These are phyloP conservation scores for Lasiurus cinereus DNA, from an alignment of 2,113 vertebrate genomes.

Conservation along the genomic window DNA sequence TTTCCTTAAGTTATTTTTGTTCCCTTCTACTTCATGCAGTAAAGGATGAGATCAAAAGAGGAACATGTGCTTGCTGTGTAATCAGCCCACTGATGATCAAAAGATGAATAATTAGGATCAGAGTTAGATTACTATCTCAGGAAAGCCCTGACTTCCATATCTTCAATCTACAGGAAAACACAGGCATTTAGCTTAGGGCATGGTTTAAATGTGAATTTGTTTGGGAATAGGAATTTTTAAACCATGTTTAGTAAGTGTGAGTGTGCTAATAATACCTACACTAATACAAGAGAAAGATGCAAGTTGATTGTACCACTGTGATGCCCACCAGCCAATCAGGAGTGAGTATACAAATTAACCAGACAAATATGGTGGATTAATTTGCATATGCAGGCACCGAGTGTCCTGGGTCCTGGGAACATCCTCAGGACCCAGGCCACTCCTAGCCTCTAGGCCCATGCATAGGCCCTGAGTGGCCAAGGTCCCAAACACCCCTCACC, in stretches of 20 bases:
- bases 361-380: too few species aligned
- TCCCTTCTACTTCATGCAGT: neutral
- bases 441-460: too few species aligned
- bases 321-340: too few species aligned
- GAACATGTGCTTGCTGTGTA: neutral
- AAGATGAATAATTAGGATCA: neutral
- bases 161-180: slow-evolving; percentile 8
- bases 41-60: neutral
- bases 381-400: too few species aligned
- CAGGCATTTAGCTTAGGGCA: neutral
- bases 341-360: too few species aligned
- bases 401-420: too few species aligned
- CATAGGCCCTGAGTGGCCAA: too few species aligned
- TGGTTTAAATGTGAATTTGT: slow-evolving; percentile 12
- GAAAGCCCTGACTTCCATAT: neutral
- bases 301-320: too few species aligned
- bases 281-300: too few species aligned
- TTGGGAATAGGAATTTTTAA: neutral
- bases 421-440: too few species aligned
- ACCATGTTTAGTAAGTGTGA: slow-evolving; percentile 44
- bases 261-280: neutral
- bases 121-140: neutral
- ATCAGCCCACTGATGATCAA: neutral
- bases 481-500: too few species aligned
- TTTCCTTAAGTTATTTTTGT: slow-evolving; percentile 22